Conservation (phyloP, 2,888 invertebrate genomes). For the Stenoptilia bipunctidactyla region DNA sequence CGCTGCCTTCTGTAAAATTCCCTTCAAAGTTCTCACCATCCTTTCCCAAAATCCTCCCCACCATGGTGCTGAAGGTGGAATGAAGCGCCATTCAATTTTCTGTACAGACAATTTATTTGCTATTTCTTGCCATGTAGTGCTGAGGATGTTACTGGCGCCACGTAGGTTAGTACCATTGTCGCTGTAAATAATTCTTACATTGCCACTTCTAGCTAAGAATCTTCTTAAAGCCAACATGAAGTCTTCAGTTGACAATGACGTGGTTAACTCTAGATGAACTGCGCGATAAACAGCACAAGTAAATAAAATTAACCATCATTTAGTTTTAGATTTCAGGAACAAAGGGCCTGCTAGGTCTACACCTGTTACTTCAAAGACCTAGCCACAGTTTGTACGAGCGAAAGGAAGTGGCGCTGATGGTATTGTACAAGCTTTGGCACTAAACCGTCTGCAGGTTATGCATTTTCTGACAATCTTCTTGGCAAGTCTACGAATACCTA, state of each 20-base stretch:
- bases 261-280: slow-evolving; percentile 6
- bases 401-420: slow-evolving; percentile 4
- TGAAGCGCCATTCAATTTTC: slow-evolving; percentile 2
- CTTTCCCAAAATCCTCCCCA: slow-evolving; percentile 7
- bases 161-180: slow-evolving; percentile 9
- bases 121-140: neutral
- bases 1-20: neutral
- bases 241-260: neutral
- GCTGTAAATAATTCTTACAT: slow-evolving; percentile 1
- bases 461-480: slow-evolving; percentile 3
- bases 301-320: slow-evolving; percentile 8
- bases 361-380: slow-evolving; percentile 8
- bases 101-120: neutral
- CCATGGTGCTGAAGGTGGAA: slow-evolving; percentile 3
- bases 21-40: neutral
- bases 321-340: neutral
- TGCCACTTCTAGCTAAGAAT: slow-evolving; percentile 4
- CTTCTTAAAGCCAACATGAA: slow-evolving; percentile 1
- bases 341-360: slow-evolving; percentile 9
- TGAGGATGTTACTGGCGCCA: slow-evolving; percentile 4
- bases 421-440: neutral
- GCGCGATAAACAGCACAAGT: slow-evolving; percentile 10
- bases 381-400: neutral
- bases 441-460: slow-evolving; percentile 4
- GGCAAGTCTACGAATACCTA: slow-evolving; percentile 2